Base-by-base conservation (phyloP, 2,888 invertebrate genomes). In the Stenurella melanura region DNA sequence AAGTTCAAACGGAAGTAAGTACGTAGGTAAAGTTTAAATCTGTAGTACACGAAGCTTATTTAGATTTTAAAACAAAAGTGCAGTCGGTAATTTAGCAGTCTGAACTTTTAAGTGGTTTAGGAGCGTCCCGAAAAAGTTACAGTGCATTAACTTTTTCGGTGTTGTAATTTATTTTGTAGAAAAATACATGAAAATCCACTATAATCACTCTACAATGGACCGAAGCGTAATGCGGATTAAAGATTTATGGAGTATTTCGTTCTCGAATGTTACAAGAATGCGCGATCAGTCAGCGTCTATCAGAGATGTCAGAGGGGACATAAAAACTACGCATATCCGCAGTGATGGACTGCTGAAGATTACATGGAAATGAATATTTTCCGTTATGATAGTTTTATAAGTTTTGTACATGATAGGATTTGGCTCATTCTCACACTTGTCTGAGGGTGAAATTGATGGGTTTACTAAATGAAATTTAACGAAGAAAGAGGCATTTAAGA, bases 171-270 rank as follows among this genome's bases (percentile, higher is more conserved):
- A 86, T 86, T 86, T 85, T 78, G 77, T 77, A 74, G 84, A 82
- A 85, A 85, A 85, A 86, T 86, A 87, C 87, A 86, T 78, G 85
- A 81, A 86, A 86, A 86, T 81, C 83, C 85, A 85, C 85, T 87
- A 86, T 83, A 83, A 85, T 85, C 84, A 80, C 79, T 76, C 76
- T 64, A 81, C 80, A 83, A 83, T 82, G 78, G 79, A 78, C 77
- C 58, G 58, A 11, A 1, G 21, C 58, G 81, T 79, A 80, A 80
- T 80, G 64, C 78, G 84, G 80, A 85, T 85, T 84, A 83, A 83
- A 82, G 82, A 82, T 82, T 81, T 82, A 81, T 80, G 77, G 58
- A 42, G 60, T 42, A 42, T 60, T 70, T 81, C 80, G 73, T 73
- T 67, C 75, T 68, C 72, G 77, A 75, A 76, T 78, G 83, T 81